phyloP scores from a whole-genome alignment of 2,113 vertebrate genomes.

The Tenebrosternarchus preto region DNA sequence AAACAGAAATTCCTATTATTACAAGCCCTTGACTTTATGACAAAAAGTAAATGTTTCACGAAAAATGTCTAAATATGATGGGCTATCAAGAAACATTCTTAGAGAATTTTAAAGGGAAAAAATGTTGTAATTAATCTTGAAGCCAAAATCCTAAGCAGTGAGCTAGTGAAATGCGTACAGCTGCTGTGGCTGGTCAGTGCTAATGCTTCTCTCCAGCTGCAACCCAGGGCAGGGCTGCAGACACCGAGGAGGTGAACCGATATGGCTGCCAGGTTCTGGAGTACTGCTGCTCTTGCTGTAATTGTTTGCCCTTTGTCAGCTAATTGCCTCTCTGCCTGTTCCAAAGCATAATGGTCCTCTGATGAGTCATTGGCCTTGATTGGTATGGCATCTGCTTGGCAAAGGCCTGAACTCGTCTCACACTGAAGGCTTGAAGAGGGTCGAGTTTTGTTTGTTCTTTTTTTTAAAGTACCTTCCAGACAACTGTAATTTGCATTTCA shows the following conservation, averaged over 20 bases:
- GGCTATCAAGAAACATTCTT: no score
- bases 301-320: conserved; percentile 48
- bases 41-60: no score
- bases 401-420: conserved; percentile 25
- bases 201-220: neutral
- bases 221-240: neutral
- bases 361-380: conserved; percentile 48
- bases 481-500: conserved; percentile 12
- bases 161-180: no score
- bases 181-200: neutral
- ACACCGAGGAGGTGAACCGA: conserved; percentile 2
- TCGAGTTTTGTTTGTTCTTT: neutral
- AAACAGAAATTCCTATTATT: no score
- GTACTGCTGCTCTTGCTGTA: conserved; percentile 39
- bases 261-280: conserved; percentile 29
- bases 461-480: neutral
- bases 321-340: conserved; percentile 43
- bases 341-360: conserved; percentile 37
- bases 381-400: conserved; percentile 31
- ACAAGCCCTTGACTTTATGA: no score
- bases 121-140: no score
- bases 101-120: no score
- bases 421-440: neutral
- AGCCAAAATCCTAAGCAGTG: no score
- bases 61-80: no score